A percentile compares a stretch with the other conserved stretches of the same genome.
Evolutionary conservation across 1,140 invertebrate species (phyloP).

Genomic region (Ooceraea biroi): DNA sequence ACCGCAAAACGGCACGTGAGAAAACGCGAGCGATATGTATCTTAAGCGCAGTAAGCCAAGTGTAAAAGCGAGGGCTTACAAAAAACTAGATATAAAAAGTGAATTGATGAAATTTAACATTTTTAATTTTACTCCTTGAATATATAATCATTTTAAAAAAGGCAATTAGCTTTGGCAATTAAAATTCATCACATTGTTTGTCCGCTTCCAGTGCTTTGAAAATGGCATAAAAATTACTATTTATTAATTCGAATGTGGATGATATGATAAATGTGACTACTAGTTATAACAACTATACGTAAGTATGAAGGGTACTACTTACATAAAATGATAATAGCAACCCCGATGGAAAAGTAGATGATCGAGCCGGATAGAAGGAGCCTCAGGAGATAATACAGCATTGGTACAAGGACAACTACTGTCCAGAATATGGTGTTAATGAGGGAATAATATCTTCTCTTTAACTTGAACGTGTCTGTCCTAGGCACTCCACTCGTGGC

Average conservation of each 20-base stretch:
- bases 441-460: slow-evolving; percentile 89
- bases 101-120: no score
- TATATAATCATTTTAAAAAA: no score
- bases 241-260: neutral
- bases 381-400: slow-evolving; percentile 90
- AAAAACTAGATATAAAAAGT: no score
- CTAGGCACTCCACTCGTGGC: slow-evolving; percentile 90
- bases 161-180: no score
- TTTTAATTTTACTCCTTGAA: no score
- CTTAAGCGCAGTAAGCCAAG: no score
- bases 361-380: slow-evolving; percentile 91
- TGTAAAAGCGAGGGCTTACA: no score
- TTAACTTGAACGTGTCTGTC: slow-evolving; percentile 87
- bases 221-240: slow-evolving; percentile 12
- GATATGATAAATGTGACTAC: neutral
- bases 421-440: slow-evolving; percentile 92
- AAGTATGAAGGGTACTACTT: slow-evolving; percentile 84
- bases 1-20: neutral
- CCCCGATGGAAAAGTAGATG: slow-evolving; percentile 90
- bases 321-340: slow-evolving; percentile 90
- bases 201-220: neutral
- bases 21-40: neutral
- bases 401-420: slow-evolving; percentile 89
- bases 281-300: neutral
- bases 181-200: no score